Percentiles rank a stretch among this genome's conserved stretches.
Evolutionary conservation across 1,140 invertebrate genomes (phyloP).

Genomic region (Halictus rubicundus): DNA sequence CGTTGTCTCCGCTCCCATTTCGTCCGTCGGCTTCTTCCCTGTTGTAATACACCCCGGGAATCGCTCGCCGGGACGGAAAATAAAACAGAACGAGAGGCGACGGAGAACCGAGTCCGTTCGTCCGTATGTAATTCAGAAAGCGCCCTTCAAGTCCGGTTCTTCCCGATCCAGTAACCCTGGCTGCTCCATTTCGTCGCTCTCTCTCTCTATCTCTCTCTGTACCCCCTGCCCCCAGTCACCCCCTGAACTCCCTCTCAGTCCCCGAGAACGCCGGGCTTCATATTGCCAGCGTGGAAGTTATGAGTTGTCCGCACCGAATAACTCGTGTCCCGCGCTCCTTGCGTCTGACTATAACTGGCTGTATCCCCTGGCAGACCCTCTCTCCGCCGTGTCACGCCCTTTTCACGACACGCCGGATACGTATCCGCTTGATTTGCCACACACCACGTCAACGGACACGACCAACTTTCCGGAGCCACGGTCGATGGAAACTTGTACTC

Average conservation of each 20-base stretch:
- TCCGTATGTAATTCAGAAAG: conserved; percentile 45
- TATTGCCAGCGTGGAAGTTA: conserved; percentile 32
- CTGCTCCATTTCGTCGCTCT: conserved; percentile 5
- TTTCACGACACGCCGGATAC: not conserved
- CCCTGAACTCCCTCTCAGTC: not conserved
- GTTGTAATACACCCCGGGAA: conserved; percentile 18
- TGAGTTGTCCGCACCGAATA: conserved; percentile 23
- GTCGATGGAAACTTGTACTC: too few relatives aligned
- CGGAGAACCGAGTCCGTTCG: conserved; percentile 18
- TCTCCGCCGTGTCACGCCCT: not conserved
- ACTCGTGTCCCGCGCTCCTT: not conserved
- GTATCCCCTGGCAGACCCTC: not conserved
- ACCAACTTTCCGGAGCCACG: too few relatives aligned
- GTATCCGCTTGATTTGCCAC: not conserved
- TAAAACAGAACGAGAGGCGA: conserved; percentile 26
- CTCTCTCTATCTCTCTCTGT: too few relatives aligned
- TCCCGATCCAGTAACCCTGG: conserved; percentile 19
- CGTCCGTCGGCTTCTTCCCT: not conserved
- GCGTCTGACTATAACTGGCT: not conserved
- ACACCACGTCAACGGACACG: not conserved
- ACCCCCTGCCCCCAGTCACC: not conserved
- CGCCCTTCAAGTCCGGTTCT: conserved; percentile 10
- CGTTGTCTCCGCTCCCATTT: not conserved
- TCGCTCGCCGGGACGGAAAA: conserved; percentile 33
- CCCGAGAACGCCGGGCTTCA: not conserved